Evolutionary conservation across 2,888 invertebrate genomes (phyloP), one percentile per base, ranked within the genome.

Genomic region (Priapulus caudatus): DNA sequence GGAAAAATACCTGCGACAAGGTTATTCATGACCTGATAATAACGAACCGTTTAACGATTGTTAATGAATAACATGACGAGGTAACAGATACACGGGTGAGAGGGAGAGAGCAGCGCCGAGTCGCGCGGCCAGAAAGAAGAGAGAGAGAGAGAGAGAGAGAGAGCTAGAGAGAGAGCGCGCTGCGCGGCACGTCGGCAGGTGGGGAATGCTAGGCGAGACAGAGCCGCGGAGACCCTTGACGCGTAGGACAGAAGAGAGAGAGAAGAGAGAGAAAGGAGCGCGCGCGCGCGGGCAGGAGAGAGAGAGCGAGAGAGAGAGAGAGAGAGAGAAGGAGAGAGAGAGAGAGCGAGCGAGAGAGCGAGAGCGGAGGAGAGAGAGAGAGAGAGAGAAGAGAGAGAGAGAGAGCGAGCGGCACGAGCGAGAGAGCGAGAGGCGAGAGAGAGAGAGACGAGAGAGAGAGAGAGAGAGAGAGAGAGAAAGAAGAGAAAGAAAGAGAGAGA

Each of bases 271-370:
- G 10, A 33, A n/a, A 33, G 33, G 10, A n/a, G n/a, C n/a, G n/a
- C n/a, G n/a, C n/a, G n/a, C n/a, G n/a, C n/a, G n/a, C n/a, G n/a
- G n/a, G n/a, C n/a, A n/a, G n/a, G n/a, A 33, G 33, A 33, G 33
- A 33, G 33, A 33, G 33, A 33, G 33, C 10, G 33, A 33, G 33
- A 33, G 33, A 33, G 33, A 33, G 33, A 33, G 33, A 33, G 33
- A 33, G 33, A 33, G 33, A 33, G 33, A n/a, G 33, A n/a, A 33
- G n/a, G 33, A 33, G 33, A 33, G 33, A 33, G 33, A 33, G 33
- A 33, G 33, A 33, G 33, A 33, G 33, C 10, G 33, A 33, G 33
- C 10, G 33, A 33, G 33, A 33, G 33, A 33, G 33, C 10, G 33
- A 33, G 33, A 33, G 33, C 10, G 33, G n/a, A n/a, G n/a, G 33